Base-by-base conservation (phyloP, 37 sponge, comb jelly and placozoan genomes). In the Geodia barretti region DNA sequence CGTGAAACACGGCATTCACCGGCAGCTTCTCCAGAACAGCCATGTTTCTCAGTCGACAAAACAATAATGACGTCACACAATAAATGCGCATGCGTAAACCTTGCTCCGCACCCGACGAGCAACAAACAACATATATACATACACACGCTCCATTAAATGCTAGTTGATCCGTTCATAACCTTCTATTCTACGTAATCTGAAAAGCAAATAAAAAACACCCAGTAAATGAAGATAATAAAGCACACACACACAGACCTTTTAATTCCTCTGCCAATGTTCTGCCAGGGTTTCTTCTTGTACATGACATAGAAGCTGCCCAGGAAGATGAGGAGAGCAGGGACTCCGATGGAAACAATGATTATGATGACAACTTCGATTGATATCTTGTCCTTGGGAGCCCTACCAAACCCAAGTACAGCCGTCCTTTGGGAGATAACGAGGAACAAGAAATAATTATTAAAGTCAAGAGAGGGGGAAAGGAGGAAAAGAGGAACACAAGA, bases 321-420 rank as follows among this genome's bases (percentile, higher is more conserved):
- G 17, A 83, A 14, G 17, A 92, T 79, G 39, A 87, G 37, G 3
- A 59, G 34, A 37, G 42, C 80, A 5, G 92, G 92, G 26, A 92
- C 29, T 0, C 92, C 92, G 19, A 92, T 68, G 20, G 88, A 88
- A 31, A 92, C 88, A 26, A 68, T 60, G 38, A 92, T 84, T 68
- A 66, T 75, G 60, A 87, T 70, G 26, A 87, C 79, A 70, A 87
- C 84, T 39, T 47, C 32, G 0, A 66, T 1, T 5, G 92, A 92
- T 21, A 87, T 61, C 0, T 38, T 60, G 4, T 92, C 92, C 8
- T 74, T 4, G 25, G 83, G 88, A 47, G 78, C 41, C 34, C 5
- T n/a, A 35, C 87, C 92, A 17, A 41, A 66, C 8, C 92, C 84
- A 58, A 79, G n/a, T 39, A 92, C 79, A 9, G 60, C 63, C 64